Percentiles rank a stretch among this genome's conserved stretches.
phyloP scores from a whole-genome alignment of 1,140 invertebrate genomes.

The Paraescarpia echinospica region DNA sequence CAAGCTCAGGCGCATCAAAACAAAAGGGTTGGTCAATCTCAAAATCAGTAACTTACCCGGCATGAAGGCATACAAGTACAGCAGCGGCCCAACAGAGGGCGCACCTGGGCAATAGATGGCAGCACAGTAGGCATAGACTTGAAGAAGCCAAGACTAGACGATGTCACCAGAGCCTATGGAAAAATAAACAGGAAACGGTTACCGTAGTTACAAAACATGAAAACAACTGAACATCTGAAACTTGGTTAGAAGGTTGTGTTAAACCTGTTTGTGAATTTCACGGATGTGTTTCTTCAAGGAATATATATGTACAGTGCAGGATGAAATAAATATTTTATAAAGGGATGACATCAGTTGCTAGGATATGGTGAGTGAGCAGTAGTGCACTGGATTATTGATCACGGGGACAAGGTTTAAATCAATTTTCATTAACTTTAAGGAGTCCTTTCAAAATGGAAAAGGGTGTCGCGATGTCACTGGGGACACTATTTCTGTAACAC shows the following conservation, averaged over 20 bases:
- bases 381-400: too few relatives aligned
- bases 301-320: neutral
- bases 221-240: constrained; percentile 9
- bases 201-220: neutral
- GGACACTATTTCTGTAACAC: too few relatives aligned
- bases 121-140: neutral
- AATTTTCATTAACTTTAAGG: too few relatives aligned
- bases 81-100: neutral
- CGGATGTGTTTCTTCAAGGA: neutral
- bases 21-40: too few relatives aligned
- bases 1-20: too few relatives aligned
- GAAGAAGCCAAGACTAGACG: neutral
- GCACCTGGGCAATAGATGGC: constrained; percentile 9
- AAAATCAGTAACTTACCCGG: neutral
- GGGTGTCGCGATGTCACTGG: too few relatives aligned
- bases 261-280: neutral
- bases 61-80: neutral
- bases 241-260: neutral
- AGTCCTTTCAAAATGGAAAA: too few relatives aligned
- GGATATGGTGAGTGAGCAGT: too few relatives aligned
- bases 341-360: too few relatives aligned
- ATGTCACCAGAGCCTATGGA: neutral
- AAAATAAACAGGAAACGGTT: neutral
- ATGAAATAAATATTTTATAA: neutral
- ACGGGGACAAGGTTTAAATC: too few relatives aligned